Evolutionary conservation across 1,140 invertebrate species (phyloP), one percentile per base, ranked within the genome.

Genomic region (Sinella curviseta): DNA sequence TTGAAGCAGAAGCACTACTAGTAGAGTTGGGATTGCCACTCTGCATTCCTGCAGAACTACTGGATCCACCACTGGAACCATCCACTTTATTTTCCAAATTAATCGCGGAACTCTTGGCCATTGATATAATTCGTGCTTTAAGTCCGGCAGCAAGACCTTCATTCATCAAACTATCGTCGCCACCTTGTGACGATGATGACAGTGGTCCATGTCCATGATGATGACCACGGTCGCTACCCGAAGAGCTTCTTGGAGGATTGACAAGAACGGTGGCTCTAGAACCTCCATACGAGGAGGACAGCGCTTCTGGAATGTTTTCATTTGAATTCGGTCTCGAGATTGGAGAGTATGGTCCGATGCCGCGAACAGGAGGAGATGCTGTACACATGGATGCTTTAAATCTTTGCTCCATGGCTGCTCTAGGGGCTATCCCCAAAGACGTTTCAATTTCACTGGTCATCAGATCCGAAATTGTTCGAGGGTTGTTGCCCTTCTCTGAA

Each of bases 371-470:
- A 36, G 74, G 74, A 24, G 74, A 75, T 48, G 74, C 74, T 34
- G 35, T 77, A 34, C 36, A 28, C 24, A 60, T 81, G 30, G 60
- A 36, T 1, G 35, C 28, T 77, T 78, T 70, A 33, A 76, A 65
- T 20, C n/a, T 33, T 39, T 26, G 16, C 0, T n/a, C n/a, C n/a
- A 30, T 24, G 35, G 35, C 65, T 60, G 65, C 24, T 86, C 94
- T 93, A 88, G 95, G 94, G 8, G 93, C 94, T 84, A 95, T 95
- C 87, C 95, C 94, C 16, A 95, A 85, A 1, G 94, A 95, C 78
- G 93, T 90, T 86, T 95, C 94, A 78, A 95, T 95, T 88, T 95
- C 94, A n/a, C 93, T 92, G 84, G 92, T 95, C 54, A 95, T 93
- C 60, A 96, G 85, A 85, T 84, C 88, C 84, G 85, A 80, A 83